Evolutionary conservation across 2,797 vertebrate species (phyloP).

Genomic region (Hippocampus kuda): DNA sequence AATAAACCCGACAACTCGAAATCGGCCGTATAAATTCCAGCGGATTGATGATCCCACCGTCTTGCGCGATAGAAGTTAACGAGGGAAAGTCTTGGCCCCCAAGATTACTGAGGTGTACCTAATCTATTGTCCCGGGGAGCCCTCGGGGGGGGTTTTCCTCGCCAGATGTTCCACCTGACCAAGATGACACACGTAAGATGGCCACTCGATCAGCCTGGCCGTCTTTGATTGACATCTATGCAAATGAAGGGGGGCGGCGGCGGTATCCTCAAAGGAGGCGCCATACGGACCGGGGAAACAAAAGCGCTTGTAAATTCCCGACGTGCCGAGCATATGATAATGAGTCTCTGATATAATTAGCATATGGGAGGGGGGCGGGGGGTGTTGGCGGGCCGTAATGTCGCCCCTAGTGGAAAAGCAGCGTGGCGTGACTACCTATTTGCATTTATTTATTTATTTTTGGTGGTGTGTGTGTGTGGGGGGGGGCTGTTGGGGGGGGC

Average conservation of each 20-base stretch:
- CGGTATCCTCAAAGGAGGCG: constrained; percentile 56
- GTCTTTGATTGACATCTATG: constrained; percentile 62
- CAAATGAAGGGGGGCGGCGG: constrained; percentile 48
- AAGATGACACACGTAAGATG: not conserved
- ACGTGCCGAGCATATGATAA: constrained; percentile 70
- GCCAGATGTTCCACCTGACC: not conserved
- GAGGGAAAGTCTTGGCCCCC: no score
- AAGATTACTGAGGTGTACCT: not conserved
- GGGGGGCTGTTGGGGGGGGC: constrained; percentile 25
- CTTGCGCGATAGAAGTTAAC: not conserved
- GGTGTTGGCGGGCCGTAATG: constrained; percentile 54
- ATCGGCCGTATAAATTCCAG: no score
- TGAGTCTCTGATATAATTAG: constrained; percentile 72
- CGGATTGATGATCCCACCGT: no score
- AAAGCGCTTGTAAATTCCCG: constrained; percentile 62
- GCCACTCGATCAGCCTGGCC: not conserved
- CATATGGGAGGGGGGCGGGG: constrained; percentile 36
- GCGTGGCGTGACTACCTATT: constrained; percentile 44
- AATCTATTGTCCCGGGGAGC: not conserved
- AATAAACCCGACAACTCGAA: no score
- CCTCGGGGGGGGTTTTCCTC: not conserved
- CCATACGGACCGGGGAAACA: constrained; percentile 56
- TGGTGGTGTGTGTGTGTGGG: no score
- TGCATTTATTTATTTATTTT: not conserved
- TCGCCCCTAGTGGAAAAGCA: constrained; percentile 63